phyloP scores from a whole-genome alignment of 2,888 invertebrate genomes.

The Punctoribates punctum region DNA sequence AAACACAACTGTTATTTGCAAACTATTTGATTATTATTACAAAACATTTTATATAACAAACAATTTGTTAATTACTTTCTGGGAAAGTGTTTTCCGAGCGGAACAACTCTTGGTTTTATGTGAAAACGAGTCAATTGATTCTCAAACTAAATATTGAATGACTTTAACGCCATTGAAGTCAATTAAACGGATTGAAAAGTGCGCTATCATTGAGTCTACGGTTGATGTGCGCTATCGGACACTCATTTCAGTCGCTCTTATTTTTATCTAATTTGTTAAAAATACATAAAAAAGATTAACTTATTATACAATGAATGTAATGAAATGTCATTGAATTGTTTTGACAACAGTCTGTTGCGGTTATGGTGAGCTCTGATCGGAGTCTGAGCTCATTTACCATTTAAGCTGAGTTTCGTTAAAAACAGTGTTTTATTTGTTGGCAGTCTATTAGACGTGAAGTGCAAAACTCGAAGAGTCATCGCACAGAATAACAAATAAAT shows the following conservation, averaged over 20 bases:
- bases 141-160: no score
- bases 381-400: background rate
- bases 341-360: background rate
- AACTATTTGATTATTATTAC: no score
- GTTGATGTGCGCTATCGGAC: slow-evolving; percentile 23
- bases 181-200: slow-evolving; percentile 17
- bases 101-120: no score
- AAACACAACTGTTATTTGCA: no score
- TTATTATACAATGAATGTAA: slow-evolving; percentile 17
- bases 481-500: no score
- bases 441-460: no score
- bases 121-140: no score
- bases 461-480: no score
- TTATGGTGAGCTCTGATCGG: no score
- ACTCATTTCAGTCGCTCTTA: slow-evolving; percentile 6
- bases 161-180: background rate
- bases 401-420: background rate
- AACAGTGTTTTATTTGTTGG: background rate
- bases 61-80: no score
- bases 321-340: slow-evolving; percentile 37
- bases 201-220: slow-evolving; percentile 22
- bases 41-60: no score
- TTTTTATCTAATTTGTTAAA: background rate
- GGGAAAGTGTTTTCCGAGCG: no score
- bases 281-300: slow-evolving; percentile 16